Base-by-base conservation (phyloP, 2,797 vertebrate species). In the Oreochromis mossambicus region DNA sequence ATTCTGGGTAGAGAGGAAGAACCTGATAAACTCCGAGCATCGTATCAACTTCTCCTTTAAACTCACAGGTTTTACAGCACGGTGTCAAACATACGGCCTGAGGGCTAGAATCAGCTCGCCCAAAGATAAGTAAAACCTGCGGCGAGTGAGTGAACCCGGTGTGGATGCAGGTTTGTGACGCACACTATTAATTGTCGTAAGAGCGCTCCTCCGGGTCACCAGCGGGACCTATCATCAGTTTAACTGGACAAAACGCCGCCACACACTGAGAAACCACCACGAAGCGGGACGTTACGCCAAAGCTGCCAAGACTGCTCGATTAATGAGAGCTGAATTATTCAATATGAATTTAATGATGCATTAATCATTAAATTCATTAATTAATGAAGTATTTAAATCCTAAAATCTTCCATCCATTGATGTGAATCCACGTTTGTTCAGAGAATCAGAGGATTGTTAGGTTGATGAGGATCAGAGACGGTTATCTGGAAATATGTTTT, bases 271-370 rank as follows among this genome's bases (percentile, higher is more conserved):
- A 61, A 61, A 61, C 17, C 32, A 61, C 32, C 17, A 34, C 17
- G 1, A 36, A 36, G 56, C 1, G 1, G 1, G 58, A 36, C 32
- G 6, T n/a, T 36, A 7, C 1, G 9, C 32, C 56, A 2, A 5
- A 19, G 56, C 1, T 6, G 6, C 29, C 9, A 3, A 7, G 17
- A 34, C 17, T 0, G 58, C 9, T n/a, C 9, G 8, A 41, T 9
- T 43, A 4, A 68, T 1, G 12, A n/a, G 17, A 34, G 17, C 36
- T 5, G 34, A 66, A 1, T 38, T 0, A 68, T 68, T 68, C 21
- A 68, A 68, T 15, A 68, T 4, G 26, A 55, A 56, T 63, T 12
- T 63, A n/a, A 63, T 1, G 6, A 34, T 12, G 29, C 29, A 11
- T 26, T 26, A 26, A 26, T 26, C 26, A 26, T 26, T 26, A 26